These are phyloP conservation scores for Bubalus kerabau DNA, from an alignment of 2,113 vertebrate species.

Conservation along the genomic window DNA sequence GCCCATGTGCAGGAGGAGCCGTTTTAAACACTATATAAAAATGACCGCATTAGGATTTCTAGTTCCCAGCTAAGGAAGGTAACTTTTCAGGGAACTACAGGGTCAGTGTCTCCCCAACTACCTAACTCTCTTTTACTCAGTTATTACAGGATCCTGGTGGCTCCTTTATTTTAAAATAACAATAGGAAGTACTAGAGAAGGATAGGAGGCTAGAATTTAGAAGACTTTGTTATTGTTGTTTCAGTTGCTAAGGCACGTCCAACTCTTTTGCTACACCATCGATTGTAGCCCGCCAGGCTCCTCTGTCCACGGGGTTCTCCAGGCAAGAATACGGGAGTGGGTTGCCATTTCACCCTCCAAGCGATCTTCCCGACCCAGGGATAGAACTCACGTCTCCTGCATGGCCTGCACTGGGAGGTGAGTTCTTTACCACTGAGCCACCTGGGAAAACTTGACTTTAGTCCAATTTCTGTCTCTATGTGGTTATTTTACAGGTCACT, in stretches of 20 bases:
- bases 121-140: not conserved
- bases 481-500: not conserved
- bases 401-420: not conserved
- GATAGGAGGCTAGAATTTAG: not conserved
- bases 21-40: constrained; percentile 35
- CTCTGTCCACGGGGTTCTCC: not conserved
- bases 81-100: not conserved
- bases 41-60: not conserved
- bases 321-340: not conserved
- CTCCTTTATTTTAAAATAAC: not conserved
- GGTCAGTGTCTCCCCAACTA: not conserved
- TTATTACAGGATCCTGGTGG: not conserved
- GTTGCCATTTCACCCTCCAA: not conserved
- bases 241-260: not conserved
- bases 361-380: fast-evolving
- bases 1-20: not conserved
- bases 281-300: not conserved
- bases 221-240: not conserved
- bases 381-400: not conserved
- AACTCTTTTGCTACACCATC: not conserved
- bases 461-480: not conserved
- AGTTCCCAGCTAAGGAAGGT: not conserved
- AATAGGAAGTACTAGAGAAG: not conserved
- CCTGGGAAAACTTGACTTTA: not conserved
- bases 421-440: not conserved